Evolutionary conservation across 2,888 invertebrate species (phyloP), one percentile per base, ranked within the genome.

Genomic region (Smittia aterrima): DNA sequence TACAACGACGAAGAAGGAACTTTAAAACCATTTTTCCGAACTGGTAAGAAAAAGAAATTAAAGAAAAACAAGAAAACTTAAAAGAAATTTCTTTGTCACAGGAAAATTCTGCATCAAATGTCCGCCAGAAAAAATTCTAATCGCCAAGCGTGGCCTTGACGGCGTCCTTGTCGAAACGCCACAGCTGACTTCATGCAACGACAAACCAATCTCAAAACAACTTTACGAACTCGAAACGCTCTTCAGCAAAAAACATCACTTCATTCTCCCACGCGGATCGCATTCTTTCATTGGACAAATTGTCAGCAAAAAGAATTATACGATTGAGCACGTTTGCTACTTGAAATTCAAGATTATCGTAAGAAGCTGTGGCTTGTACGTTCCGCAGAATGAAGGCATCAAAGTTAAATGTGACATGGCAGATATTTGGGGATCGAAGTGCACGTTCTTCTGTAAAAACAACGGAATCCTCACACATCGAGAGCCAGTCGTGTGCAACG

Each of bases 271-370:
- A 16, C 76, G 76, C 25, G 78, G 78, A 62, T 53, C 75, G 20
- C 78, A 78, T 58, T 64, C 71, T 4, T 75, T 78, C 54, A 76
- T 77, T 62, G 77, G 74, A 3, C 77, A 75, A 75, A 77, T 78
- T 32, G 73, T 64, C 1, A 77, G 77, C 58, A 76, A 76, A 25
- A 71, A 75, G 64, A 76, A 76, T 16, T 67, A 71, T 1, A 72
- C 75, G 11, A 47, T 75, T 16, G 76, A 76, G 62, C 77, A 77
- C 62, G 76, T 75, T 1, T 78, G 78, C 53, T 22, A 75, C 13
- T 27, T 78, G 24, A 77, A 76, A 7, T 78, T 77, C 40, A 77
- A 77, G 74, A 77, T 78, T 6, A 75, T 78, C 47, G 77, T 78
- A 0, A 74, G 76, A 62, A 77, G 75, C 62, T 78, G 78, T 70